Evolutionary conservation across 2,113 vertebrate species (phyloP), one percentile per base, ranked within the genome.

Genomic region (Geococcyx californianus): DNA sequence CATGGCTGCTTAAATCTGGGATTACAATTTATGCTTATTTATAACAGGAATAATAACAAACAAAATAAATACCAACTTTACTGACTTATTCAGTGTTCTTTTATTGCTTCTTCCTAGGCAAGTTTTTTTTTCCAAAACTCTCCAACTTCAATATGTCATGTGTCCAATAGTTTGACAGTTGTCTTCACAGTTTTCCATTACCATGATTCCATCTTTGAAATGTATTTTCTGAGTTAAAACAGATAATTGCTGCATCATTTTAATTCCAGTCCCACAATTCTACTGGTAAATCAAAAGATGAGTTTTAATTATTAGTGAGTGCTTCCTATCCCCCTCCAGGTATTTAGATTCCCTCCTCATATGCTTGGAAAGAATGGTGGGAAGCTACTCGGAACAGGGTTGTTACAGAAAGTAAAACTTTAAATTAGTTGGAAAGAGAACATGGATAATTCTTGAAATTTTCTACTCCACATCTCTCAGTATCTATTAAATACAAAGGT

Each of bases 141-240:
- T 56, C 42, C 44, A 62, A 69, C 68, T 74, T 90, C 90, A 93
- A 52, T 84, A 93, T 79, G 58, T 33, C 76, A 66, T 58, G 74
- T 86, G 38, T 70, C 82, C 51, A 75, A 51, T 16, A 80, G 56
- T 74, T 47, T 91, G 84, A 69, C 87, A 93, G 67, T 3, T 92
- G n/a, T 58, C 52, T 81, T 94, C 63, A 89, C 70, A 86, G 85
- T 86, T 86, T 81, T 78, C 69, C 73, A 81, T 62, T 60, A 82
- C 67, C 79, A 76, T 31, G 75, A 31, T 84, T 23, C 28, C 38
- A 89, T 77, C 31, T 80, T 49, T 58, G 74, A 75, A 89, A 92
- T 20, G 28, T 15, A 78, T 81, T 69, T 89, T 54, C 26, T 95
- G 72, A 68, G 28, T 21, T 64, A 52, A 93, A 87, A 79, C 51